Evolutionary conservation across 2,888 invertebrate species (phyloP).

Genomic region (Selenia dentaria): DNA sequence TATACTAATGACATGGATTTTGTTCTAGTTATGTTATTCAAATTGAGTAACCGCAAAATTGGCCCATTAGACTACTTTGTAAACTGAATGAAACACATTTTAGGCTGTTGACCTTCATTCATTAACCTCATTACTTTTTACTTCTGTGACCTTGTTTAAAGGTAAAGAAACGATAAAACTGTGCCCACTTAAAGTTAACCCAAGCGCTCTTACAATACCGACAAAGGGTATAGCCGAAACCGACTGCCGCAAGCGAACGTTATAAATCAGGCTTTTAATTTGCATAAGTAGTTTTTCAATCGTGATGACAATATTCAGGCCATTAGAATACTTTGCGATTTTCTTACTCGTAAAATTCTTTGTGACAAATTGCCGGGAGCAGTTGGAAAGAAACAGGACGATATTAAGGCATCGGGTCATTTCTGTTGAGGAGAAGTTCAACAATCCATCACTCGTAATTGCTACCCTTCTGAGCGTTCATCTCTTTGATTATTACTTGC

Average conservation of each 20-base stretch:
- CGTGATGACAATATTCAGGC: constrained; percentile 19
- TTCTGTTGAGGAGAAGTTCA: constrained; percentile 61
- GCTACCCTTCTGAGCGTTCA: constrained; percentile 62
- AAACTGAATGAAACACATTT: not conserved
- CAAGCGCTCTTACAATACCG: constrained; percentile 11
- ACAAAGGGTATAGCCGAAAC: constrained; percentile 7
- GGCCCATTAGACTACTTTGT: too few relatives aligned
- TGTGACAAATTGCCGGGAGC: constrained; percentile 64
- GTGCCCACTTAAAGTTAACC: constrained; percentile 8
- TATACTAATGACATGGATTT: too few relatives aligned
- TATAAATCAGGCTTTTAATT: constrained; percentile 24
- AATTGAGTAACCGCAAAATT: too few relatives aligned
- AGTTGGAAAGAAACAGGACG: constrained; percentile 62
- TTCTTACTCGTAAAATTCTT: constrained; percentile 36
- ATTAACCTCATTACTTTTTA: constrained; percentile 7
- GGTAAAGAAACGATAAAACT: constrained; percentile 14
- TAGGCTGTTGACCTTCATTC: constrained; percentile 2
- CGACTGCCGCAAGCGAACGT: constrained; percentile 4
- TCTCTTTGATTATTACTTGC: constrained; percentile 65
- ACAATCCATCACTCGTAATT: constrained; percentile 77
- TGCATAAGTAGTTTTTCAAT: constrained; percentile 28
- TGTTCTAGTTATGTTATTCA: too few relatives aligned
- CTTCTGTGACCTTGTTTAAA: constrained; percentile 13
- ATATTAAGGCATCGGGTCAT: constrained; percentile 70
- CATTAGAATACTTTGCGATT: constrained; percentile 25